Evolutionary conservation across 2,113 vertebrate genomes (phyloP), one percentile per base, ranked within the genome.

Genomic region (Elephantulus edwardii): DNA sequence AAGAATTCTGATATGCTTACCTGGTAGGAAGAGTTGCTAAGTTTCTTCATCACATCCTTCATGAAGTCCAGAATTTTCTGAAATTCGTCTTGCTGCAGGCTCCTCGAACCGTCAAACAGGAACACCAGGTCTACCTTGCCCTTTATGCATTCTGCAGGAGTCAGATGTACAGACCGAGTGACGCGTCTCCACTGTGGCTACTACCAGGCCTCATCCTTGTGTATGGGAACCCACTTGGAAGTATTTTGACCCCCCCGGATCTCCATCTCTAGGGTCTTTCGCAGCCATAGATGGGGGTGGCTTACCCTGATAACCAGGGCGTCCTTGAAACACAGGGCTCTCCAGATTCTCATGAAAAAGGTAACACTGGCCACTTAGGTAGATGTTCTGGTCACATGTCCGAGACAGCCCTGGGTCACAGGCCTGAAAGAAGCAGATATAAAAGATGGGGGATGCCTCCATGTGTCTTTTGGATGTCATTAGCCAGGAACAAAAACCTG

Each of bases 91-190:
- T 0, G 0, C 0, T 7, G 81, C 97, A 99, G 94, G 94, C 98
- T 98, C 9, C 0, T 0, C 1, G 98, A 99, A 16, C 98, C 98
- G 16, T 99, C 98, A 26, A 98, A 98, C 8, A 99, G 96, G 96
- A 98, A 99, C 1, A 98, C 98, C 5, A 99, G 97, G 83, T 98
- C 97, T 13, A 98, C 98, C 0, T 95, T 95, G 84, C 97, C 96
- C 92, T 98, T 98, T 28, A 96, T 97, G 89, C 98, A 98, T 0
- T 97, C 98, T 99, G 94, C 54, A 48, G 77, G 88, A 17, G 28
- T 46, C 83, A 88, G 76, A 91, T 1, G 52, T 38, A 66, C 44
- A 64, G 64, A 48, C 20, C 28, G 28, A 62, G 8, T 48, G 6
- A 84, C 10, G 9, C 22, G 54, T 74, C 14, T 5, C 62, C 42